Conservation (phyloP, 2,113 vertebrate genomes). For the Enhydra lutris region DNA sequence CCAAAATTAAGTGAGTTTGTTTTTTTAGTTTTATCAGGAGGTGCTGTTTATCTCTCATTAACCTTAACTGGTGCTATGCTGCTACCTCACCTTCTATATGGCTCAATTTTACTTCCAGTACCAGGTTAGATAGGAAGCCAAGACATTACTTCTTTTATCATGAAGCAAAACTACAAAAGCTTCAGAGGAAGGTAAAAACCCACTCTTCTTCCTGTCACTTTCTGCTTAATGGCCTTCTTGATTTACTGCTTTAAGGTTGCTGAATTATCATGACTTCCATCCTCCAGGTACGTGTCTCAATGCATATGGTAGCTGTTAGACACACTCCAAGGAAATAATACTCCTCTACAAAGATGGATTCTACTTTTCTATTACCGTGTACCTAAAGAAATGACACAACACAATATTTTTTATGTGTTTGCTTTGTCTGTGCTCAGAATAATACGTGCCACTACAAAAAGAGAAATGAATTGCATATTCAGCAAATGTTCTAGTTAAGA, state of each 20-base stretch:
- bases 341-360: neutral
- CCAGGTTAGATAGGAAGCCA: slow-evolving; percentile 30
- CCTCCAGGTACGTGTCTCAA: neutral
- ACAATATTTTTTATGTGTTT: slow-evolving; percentile 37
- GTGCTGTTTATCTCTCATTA: neutral
- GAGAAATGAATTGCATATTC: slow-evolving; percentile 46
- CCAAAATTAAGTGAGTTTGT: neutral
- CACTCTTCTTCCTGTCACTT: neutral
- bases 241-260: slow-evolving; percentile 69
- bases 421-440: slow-evolving; percentile 27
- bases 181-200: slow-evolving; percentile 15
- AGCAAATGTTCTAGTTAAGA: slow-evolving; percentile 46
- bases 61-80: neutral
- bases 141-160: slow-evolving; percentile 45
- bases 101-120: slow-evolving; percentile 25
- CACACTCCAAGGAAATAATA: neutral
- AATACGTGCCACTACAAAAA: slow-evolving; percentile 15
- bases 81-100: neutral
- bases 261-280: neutral
- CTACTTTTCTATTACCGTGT: slow-evolving; percentile 1
- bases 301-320: neutral
- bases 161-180: neutral
- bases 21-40: neutral
- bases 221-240: slow-evolving; percentile 39
- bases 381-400: neutral